These are phyloP conservation scores for Dugesia japonica DNA, from an alignment of 2,888 invertebrate genomes.

Conservation along the genomic window DNA sequence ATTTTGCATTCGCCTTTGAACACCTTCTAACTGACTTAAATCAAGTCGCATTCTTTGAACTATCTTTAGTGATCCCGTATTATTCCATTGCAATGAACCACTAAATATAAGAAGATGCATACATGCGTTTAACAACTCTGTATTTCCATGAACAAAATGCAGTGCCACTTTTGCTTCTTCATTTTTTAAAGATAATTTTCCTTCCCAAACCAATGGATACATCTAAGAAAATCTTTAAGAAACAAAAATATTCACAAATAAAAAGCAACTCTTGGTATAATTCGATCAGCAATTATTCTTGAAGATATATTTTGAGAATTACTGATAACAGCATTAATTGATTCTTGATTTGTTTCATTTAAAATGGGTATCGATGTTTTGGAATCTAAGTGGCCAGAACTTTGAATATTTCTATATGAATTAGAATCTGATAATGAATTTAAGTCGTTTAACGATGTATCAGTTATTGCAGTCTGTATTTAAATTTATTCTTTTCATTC, in stretches of 20 bases:
- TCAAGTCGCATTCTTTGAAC: slow-evolving; percentile 93
- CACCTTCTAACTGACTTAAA: slow-evolving; percentile 81
- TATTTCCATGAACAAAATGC: slow-evolving; percentile 90
- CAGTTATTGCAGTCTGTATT: slow-evolving; percentile 2
- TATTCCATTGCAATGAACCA: background rate
- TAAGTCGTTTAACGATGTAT: background rate
- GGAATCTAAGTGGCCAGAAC: background rate
- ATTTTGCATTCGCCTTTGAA: slow-evolving; percentile 81
- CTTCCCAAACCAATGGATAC: slow-evolving; percentile 94
- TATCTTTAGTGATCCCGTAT: slow-evolving; percentile 56
- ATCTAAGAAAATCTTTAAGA: slow-evolving; percentile 49
- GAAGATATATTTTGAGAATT: background rate
- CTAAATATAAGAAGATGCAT: slow-evolving; percentile 53
- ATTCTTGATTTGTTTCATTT: background rate
- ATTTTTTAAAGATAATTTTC: slow-evolving; percentile 77
- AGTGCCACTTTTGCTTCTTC: slow-evolving; percentile 92
- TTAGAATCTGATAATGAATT: background rate
- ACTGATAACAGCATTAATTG: background rate
- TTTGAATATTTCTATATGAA: slow-evolving; percentile 1
- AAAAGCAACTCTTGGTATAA: slow-evolving; percentile 5
- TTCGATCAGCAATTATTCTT: background rate
- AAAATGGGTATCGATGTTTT: background rate
- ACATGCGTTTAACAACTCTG: slow-evolving; percentile 68
- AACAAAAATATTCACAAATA: too few relatives aligned
- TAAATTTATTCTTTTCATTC: background rate